Evolutionary conservation across 2,113 vertebrate species (phyloP).

Genomic region (Siphamia tubifer): DNA sequence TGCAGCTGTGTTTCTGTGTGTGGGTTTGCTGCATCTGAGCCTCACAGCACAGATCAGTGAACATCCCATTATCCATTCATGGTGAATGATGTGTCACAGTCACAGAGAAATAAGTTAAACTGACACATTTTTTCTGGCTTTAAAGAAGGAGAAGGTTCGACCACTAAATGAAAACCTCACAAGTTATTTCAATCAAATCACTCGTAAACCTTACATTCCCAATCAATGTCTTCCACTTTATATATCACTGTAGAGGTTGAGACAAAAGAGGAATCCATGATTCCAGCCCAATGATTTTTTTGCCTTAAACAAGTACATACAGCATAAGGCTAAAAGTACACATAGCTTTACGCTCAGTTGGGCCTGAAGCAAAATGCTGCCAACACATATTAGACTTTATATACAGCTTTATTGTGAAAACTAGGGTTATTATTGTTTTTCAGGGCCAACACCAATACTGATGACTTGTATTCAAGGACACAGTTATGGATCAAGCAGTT

Average conservation of each 20-base stretch:
- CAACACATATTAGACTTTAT: no score
- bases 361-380: neutral
- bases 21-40: constrained; percentile 41
- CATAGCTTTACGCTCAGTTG: neutral
- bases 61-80: constrained; percentile 20
- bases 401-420: neutral
- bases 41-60: constrained; percentile 53
- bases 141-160: no score
- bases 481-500: no score
- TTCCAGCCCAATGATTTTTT: neutral
- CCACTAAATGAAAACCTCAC: no score
- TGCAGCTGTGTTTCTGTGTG: constrained; percentile 19
- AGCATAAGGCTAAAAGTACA: neutral
- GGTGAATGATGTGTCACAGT: constrained; percentile 32
- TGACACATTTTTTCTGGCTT: neutral
- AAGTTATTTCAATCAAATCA: no score
- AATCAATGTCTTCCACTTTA: neutral
- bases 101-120: neutral
- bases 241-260: neutral
- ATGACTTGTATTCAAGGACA: no score
- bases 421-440: no score
- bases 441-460: no score
- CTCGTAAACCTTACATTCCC: no score
- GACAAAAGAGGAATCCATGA: neutral
- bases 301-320: neutral